phyloP scores from a whole-genome alignment of 2,888 invertebrate genomes.

The Phania funesta region DNA sequence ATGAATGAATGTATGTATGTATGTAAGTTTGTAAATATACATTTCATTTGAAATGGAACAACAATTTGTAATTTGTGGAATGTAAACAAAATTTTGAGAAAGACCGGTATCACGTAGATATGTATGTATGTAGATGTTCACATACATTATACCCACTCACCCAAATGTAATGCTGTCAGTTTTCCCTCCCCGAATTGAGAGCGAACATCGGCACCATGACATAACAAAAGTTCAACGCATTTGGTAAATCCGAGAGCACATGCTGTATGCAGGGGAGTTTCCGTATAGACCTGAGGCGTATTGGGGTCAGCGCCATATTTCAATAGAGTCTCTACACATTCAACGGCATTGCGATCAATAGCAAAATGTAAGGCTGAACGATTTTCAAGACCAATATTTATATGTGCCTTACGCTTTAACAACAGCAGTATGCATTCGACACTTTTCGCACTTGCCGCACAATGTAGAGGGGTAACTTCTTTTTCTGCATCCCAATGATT shows the following conservation, averaged over 20 bases:
- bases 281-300: slow-evolving; percentile 90
- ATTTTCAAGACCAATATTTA: slow-evolving; percentile 86
- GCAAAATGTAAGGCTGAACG: slow-evolving; percentile 92
- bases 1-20: background rate
- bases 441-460: slow-evolving; percentile 84
- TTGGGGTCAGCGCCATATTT: slow-evolving; percentile 91
- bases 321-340: slow-evolving; percentile 87
- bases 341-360: slow-evolving; percentile 87
- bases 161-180: slow-evolving; percentile 90
- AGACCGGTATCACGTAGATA: background rate
- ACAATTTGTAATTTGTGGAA: slow-evolving; percentile 37
- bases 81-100: slow-evolving; percentile 16
- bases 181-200: slow-evolving; percentile 86
- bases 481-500: slow-evolving; percentile 87
- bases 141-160: slow-evolving; percentile 68
- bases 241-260: slow-evolving; percentile 86
- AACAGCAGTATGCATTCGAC: slow-evolving; percentile 82
- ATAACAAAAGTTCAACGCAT: slow-evolving; percentile 87
- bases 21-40: background rate
- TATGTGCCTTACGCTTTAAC: slow-evolving; percentile 87
- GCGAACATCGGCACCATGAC: slow-evolving; percentile 89
- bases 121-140: background rate
- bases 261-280: slow-evolving; percentile 91
- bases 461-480: slow-evolving; percentile 88
- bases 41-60: slow-evolving; percentile 81